phyloP scores from a whole-genome alignment of 1,140 invertebrate genomes.

The Triops cancriformis region DNA sequence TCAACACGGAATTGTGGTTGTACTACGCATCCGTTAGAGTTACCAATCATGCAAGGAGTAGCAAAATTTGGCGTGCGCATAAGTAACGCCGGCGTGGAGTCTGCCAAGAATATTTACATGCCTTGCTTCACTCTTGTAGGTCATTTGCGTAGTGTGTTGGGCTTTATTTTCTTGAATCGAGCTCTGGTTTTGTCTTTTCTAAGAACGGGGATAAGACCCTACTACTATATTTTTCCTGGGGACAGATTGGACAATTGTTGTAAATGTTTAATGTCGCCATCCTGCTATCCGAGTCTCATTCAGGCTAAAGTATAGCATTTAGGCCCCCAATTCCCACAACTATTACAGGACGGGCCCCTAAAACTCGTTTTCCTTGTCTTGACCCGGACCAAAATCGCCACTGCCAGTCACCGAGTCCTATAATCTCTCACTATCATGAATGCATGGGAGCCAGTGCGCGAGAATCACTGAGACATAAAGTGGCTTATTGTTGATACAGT shows the following conservation, averaged over 20 bases:
- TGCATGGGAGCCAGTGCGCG: background rate
- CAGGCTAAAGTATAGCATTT: background rate
- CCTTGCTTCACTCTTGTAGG: too few species aligned
- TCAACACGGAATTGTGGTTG: too few species aligned
- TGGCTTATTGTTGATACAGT: background rate
- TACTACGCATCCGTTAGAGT: too few species aligned
- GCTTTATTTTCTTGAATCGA: too few species aligned
- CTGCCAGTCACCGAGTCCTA: background rate
- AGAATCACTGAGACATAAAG: slow-evolving; percentile 1
- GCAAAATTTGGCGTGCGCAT: too few species aligned
- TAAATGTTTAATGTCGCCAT: background rate
- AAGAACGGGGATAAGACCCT: background rate
- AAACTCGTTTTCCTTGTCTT: background rate
- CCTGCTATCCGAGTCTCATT: background rate
- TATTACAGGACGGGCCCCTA: background rate
- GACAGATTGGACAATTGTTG: slow-evolving; percentile 7
- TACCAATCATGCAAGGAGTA: too few species aligned
- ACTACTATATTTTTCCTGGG: background rate
- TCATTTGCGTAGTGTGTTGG: too few species aligned
- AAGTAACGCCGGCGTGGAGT: too few species aligned
- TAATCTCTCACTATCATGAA: background rate
- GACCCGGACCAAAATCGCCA: background rate
- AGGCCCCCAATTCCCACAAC: slow-evolving; percentile 1
- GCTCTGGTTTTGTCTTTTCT: background rate
- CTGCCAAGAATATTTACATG: too few species aligned